Percentiles rank a stretch among this genome's conserved stretches.
phyloP scores from a whole-genome alignment of 2,113 vertebrate genomes.

The Petromus typicus region DNA sequence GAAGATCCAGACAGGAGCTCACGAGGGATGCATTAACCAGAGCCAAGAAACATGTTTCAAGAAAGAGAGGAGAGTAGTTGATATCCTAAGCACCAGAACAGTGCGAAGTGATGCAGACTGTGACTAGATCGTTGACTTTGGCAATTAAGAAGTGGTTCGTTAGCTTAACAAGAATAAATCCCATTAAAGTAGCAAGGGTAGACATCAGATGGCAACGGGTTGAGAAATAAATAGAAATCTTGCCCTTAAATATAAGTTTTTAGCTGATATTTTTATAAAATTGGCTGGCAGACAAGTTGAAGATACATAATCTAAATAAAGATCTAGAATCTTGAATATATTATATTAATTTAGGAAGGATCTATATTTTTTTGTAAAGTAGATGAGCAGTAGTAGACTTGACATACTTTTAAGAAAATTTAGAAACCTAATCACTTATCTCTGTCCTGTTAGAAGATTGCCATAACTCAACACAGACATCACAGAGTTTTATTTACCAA shows the following conservation, averaged over 20 bases:
- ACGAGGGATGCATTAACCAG: background rate
- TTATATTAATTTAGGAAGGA: conserved; percentile 54
- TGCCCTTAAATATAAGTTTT: conserved; percentile 48
- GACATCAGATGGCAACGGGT: conserved; percentile 52
- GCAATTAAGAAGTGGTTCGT: background rate
- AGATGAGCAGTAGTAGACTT: background rate
- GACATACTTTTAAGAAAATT: conserved; percentile 41
- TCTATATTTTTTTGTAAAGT: conserved; percentile 33
- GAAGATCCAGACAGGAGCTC: background rate
- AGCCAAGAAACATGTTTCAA: background rate
- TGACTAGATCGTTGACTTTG: background rate
- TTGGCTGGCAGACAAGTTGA: conserved; percentile 60
- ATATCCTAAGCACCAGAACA: background rate
- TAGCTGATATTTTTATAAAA: conserved; percentile 66
- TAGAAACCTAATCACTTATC: background rate
- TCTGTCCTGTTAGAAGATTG: background rate
- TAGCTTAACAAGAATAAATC: conserved; percentile 3
- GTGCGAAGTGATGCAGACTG: background rate
- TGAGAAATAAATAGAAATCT: conserved; percentile 67
- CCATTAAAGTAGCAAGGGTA: background rate
- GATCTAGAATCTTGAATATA: conserved; percentile 55
- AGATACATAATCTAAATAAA: conserved; percentile 69
- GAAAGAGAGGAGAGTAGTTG: background rate
- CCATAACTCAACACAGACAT: background rate
- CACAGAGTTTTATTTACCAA: background rate